Evolutionary conservation across 2,113 vertebrate genomes (phyloP).

Genomic region (Microcebus tavaratra): DNA sequence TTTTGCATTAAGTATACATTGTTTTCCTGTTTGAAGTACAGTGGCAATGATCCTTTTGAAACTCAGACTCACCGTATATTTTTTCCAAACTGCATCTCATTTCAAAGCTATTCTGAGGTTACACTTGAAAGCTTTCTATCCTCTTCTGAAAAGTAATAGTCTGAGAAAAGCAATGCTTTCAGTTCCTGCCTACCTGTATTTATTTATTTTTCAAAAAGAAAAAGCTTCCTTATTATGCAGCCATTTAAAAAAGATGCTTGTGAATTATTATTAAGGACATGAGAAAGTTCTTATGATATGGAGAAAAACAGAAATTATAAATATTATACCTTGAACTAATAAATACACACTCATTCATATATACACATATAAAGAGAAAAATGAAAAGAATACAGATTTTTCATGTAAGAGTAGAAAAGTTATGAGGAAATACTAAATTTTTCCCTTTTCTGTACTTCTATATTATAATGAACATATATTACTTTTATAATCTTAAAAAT

Average conservation of each 20-base stretch:
- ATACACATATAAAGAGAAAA: background rate
- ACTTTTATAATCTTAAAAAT: conserved; percentile 12
- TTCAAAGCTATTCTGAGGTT: conserved; percentile 69
- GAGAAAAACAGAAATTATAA: background rate
- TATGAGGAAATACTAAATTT: background rate
- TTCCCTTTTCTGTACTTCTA: background rate
- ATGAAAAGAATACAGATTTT: background rate
- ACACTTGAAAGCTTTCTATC: conserved; percentile 68
- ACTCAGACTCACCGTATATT: conserved; percentile 42
- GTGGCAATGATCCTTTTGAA: conserved; percentile 48
- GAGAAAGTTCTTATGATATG: background rate
- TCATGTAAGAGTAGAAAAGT: background rate
- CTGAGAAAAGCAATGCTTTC: conserved; percentile 60
- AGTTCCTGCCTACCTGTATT: background rate
- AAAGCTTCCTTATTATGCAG: background rate
- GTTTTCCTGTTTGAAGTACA: conserved; percentile 34
- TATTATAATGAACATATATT: background rate
- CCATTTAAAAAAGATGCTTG: background rate
- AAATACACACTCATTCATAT: background rate
- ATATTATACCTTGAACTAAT: background rate
- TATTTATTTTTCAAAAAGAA: conserved; percentile 53
- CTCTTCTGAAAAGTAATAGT: conserved; percentile 58
- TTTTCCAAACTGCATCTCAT: conserved; percentile 58
- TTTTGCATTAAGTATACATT: conserved; percentile 36
- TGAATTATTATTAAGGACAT: conserved; percentile 10